These are phyloP conservation scores for Brotula barbata DNA, from an alignment of 2,797 vertebrate genomes.

Conservation along the genomic window DNA sequence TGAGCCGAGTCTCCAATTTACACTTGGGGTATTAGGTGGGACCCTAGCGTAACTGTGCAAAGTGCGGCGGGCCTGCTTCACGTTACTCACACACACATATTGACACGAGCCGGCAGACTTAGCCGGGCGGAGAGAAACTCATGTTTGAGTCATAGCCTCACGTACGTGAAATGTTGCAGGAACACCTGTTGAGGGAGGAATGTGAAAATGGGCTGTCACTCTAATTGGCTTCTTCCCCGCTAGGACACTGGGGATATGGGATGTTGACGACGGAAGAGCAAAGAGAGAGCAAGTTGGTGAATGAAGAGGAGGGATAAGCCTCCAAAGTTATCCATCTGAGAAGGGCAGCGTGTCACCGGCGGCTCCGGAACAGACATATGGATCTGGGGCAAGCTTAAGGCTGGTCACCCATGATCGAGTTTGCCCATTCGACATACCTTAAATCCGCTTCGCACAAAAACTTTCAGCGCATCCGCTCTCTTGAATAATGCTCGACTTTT, in stretches of 20 bases:
- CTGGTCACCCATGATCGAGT: slow-evolving; percentile 45
- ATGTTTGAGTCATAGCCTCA: slow-evolving; percentile 75
- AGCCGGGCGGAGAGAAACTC: slow-evolving; percentile 53
- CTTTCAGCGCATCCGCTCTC: slow-evolving; percentile 11
- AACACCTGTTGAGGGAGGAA: slow-evolving; percentile 68
- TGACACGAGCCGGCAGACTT: slow-evolving; percentile 38
- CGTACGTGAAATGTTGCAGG: slow-evolving; percentile 37
- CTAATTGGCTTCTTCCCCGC: slow-evolving; percentile 60
- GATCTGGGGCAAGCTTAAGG: slow-evolving; percentile 47
- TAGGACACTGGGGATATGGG: slow-evolving; percentile 18
- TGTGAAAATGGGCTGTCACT: slow-evolving; percentile 14
- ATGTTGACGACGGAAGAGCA: slow-evolving; percentile 26
- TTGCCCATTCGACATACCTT: slow-evolving; percentile 38
- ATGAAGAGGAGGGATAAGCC: slow-evolving; percentile 53
- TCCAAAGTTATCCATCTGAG: slow-evolving; percentile 56
- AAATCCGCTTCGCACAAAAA: slow-evolving; percentile 22
- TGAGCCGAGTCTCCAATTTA: slow-evolving; percentile 73
- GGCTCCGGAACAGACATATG: slow-evolving; percentile 41
- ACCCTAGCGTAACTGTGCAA: slow-evolving; percentile 64
- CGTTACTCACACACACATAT: slow-evolving; percentile 43
- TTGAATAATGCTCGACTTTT: slow-evolving; percentile 23
- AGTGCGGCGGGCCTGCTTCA: slow-evolving; percentile 50
- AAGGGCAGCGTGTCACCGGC: slow-evolving; percentile 65
- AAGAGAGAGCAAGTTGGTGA: slow-evolving; percentile 23
- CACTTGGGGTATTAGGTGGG: slow-evolving; percentile 75